Conservation (phyloP, 2,888 invertebrate genomes). For the Conus canariensis region DNA sequence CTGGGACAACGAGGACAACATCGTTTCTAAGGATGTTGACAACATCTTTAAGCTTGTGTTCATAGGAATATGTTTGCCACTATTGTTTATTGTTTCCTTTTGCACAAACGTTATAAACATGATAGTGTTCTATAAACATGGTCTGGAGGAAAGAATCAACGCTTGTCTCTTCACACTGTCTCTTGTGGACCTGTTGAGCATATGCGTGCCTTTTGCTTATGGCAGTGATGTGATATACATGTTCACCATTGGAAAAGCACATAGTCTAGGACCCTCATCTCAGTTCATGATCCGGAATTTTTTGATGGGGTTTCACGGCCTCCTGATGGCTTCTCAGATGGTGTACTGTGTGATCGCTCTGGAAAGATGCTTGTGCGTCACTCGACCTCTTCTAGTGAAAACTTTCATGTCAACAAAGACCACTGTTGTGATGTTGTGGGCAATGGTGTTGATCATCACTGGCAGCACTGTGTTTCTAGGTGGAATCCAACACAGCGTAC, state of each 20-base stretch:
- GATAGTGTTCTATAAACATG: slow-evolving; percentile 9
- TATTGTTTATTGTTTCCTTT: background rate
- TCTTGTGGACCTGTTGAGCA: background rate
- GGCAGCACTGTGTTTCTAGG: background rate
- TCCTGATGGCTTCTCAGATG: background rate
- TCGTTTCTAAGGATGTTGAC: background rate
- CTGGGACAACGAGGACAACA: background rate
- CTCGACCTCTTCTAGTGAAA: background rate
- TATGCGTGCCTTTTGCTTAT: background rate
- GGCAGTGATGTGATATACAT: background rate
- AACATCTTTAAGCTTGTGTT: background rate
- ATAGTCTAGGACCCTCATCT: background rate
- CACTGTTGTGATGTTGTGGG: background rate
- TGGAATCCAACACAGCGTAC: background rate
- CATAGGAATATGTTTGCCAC: background rate
- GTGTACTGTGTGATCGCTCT: background rate
- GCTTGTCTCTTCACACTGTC: slow-evolving; percentile 17
- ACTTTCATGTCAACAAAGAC: background rate
- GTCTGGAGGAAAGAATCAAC: slow-evolving; percentile 15
- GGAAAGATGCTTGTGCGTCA: background rate
- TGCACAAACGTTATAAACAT: background rate
- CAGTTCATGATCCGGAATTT: background rate
- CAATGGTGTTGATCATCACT: background rate
- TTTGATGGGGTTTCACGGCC: background rate
- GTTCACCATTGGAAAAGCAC: background rate